These are phyloP conservation scores for Phoxinus phoxinus DNA, from an alignment of 2,113 vertebrate genomes.

Conservation along the genomic window DNA sequence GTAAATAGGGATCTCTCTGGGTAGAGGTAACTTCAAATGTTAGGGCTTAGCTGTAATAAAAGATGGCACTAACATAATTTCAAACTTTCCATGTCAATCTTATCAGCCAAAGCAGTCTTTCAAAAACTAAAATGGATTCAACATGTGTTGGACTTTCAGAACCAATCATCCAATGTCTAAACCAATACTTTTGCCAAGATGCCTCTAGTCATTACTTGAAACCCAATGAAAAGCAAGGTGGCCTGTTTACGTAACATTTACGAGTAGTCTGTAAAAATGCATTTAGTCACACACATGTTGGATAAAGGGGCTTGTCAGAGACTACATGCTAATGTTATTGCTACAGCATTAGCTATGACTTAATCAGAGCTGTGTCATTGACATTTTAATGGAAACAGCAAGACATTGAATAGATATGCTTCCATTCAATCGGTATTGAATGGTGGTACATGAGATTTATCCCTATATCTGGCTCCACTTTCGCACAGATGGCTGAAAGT, in stretches of 20 bases:
- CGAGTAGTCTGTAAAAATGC: slow-evolving; percentile 26
- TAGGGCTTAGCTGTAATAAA: slow-evolving; percentile 63
- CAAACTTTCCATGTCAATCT: slow-evolving; percentile 52
- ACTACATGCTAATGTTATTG: slow-evolving; percentile 13
- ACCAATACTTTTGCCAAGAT: slow-evolving; percentile 41
- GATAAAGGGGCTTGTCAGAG: slow-evolving; percentile 13
- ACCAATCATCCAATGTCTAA: slow-evolving; percentile 53
- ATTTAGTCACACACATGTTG: slow-evolving; percentile 44
- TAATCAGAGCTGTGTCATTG: not conserved
- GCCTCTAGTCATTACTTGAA: slow-evolving; percentile 40
- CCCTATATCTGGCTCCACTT: not conserved
- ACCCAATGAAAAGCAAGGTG: slow-evolving; percentile 25
- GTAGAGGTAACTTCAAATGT: not conserved
- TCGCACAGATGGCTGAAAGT: slow-evolving; percentile 42
- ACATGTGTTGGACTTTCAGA: slow-evolving; percentile 37
- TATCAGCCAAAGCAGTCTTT: slow-evolving; percentile 42
- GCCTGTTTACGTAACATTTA: slow-evolving; percentile 23
- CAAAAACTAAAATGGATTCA: slow-evolving; percentile 48
- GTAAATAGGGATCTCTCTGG: not conserved
- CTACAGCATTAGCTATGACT: not conserved
- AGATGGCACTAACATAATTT: slow-evolving; percentile 46
- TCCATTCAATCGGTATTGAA: not conserved
- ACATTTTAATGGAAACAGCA: not conserved
- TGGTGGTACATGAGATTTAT: not conserved
- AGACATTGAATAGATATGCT: slow-evolving; percentile 15